Evolutionary conservation across 1,140 invertebrate genomes (phyloP).

Genomic region (Ptiloglossa arizonensis): DNA sequence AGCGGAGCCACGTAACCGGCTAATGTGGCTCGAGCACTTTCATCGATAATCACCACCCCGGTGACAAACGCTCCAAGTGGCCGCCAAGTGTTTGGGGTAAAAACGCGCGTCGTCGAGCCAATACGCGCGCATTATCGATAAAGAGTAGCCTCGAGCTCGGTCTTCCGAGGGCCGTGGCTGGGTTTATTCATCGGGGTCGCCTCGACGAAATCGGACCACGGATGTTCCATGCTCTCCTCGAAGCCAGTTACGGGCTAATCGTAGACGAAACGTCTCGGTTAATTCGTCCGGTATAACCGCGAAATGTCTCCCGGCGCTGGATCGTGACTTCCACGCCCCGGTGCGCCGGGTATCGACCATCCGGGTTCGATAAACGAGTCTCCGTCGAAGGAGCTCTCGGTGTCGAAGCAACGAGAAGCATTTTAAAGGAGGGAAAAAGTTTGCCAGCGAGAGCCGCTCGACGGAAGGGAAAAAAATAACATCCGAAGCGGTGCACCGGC

Average conservation of each 20-base stretch:
- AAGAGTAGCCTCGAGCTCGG: conserved; percentile 3
- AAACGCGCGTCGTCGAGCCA: conserved; percentile 24
- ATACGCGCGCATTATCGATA: conserved; percentile 36
- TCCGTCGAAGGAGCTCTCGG: neutral
- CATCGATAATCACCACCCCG: conserved; percentile 36
- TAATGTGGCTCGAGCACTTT: conserved; percentile 36
- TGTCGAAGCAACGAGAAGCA: neutral
- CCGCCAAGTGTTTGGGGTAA: conserved; percentile 32
- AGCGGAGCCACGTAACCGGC: conserved; percentile 16
- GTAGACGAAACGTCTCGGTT: too few species aligned
- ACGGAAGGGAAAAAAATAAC: neutral
- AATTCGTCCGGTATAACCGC: too few species aligned
- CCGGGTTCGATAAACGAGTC: neutral
- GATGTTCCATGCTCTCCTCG: too few species aligned
- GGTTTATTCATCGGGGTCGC: neutral
- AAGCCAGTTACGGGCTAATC: too few species aligned
- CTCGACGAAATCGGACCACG: neutral
- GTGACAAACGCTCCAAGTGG: conserved; percentile 34
- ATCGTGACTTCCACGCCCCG: too few species aligned
- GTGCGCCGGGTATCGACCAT: neutral
- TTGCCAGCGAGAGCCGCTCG: neutral
- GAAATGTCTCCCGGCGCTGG: too few species aligned
- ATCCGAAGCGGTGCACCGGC: conserved; percentile 10
- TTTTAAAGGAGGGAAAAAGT: conserved; percentile 3
- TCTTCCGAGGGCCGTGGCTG: neutral